Percentiles rank a stretch among this genome's conserved stretches.
Evolutionary conservation across 2,113 vertebrate species (phyloP).

Genomic region (Corythornis madagascariensis): DNA sequence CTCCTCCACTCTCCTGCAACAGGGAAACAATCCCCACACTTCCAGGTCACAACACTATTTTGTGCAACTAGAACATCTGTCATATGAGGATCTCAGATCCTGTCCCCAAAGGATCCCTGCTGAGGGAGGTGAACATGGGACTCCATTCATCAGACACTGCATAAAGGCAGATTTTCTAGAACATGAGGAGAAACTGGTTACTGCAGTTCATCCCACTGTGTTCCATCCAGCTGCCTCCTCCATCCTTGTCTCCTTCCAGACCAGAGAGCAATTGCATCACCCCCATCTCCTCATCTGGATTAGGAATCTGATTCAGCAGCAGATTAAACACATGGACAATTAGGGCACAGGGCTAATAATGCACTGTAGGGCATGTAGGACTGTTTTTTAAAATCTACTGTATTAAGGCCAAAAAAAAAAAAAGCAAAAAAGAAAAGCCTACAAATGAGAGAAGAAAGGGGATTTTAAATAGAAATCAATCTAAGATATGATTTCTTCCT

Average conservation of each 20-base stretch:
- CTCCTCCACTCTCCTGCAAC: neutral
- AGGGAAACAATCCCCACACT: neutral
- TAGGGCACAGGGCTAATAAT: neutral
- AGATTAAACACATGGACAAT: neutral
- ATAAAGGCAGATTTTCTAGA: neutral
- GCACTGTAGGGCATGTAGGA: neutral
- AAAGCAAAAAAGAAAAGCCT: neutral
- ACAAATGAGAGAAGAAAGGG: neutral
- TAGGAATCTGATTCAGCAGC: neutral
- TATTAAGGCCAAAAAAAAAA: neutral
- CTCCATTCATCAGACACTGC: neutral
- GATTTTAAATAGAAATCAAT: neutral
- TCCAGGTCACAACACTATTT: neutral
- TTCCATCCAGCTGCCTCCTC: neutral
- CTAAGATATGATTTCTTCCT: neutral
- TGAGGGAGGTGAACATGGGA: neutral
- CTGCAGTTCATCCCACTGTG: neutral
- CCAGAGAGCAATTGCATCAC: neutral
- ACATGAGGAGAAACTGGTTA: neutral
- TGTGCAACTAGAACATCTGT: neutral
- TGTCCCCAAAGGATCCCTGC: neutral
- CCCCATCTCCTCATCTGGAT: neutral
- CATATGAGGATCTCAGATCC: neutral
- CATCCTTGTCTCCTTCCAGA: neutral
- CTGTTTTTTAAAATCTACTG: neutral